A percentile compares a stretch with the other conserved stretches of the same genome.
Conservation (phyloP, 1,140 invertebrate genomes). For the Platyscapa corneri region DNA sequence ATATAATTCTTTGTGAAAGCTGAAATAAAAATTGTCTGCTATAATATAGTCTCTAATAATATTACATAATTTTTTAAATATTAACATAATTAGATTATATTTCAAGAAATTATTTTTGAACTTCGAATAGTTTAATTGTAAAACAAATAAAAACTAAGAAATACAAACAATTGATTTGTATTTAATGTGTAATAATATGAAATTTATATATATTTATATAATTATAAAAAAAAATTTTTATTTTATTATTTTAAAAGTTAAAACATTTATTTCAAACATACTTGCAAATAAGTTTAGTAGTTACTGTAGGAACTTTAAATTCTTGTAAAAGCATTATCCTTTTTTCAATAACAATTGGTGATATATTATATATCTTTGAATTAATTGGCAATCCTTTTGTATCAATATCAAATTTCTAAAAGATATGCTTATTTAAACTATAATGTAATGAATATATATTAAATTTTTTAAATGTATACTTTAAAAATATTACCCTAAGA, state of each 20-base stretch:
- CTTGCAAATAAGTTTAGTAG: neutral
- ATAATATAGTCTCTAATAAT: neutral
- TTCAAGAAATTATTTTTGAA: neutral
- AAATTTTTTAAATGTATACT: neutral
- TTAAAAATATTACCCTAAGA: neutral
- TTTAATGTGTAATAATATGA: neutral
- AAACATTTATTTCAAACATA: neutral
- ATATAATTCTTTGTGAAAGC: conserved; percentile 42
- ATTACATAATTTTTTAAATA: neutral
- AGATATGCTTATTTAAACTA: neutral
- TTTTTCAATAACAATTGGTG: conserved; percentile 24
- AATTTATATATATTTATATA: neutral
- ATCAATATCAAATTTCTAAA: conserved; percentile 45
- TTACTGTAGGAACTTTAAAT: conserved; percentile 23
- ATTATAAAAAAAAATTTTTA: neutral
- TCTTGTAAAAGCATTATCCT: conserved; percentile 50
- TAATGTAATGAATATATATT: conserved; percentile 3
- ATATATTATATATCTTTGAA: neutral
- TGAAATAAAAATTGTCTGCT: conserved; percentile 33
- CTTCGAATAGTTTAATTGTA: too few species aligned
- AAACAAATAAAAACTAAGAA: too few species aligned
- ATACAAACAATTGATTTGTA: too few species aligned
- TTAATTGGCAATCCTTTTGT: neutral
- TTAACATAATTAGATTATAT: neutral
- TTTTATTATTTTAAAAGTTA: neutral